Evolutionary conservation across 2,888 invertebrate genomes (phyloP), one percentile per base, ranked within the genome.

Genomic region (Macrosiphum euphorbiae): DNA sequence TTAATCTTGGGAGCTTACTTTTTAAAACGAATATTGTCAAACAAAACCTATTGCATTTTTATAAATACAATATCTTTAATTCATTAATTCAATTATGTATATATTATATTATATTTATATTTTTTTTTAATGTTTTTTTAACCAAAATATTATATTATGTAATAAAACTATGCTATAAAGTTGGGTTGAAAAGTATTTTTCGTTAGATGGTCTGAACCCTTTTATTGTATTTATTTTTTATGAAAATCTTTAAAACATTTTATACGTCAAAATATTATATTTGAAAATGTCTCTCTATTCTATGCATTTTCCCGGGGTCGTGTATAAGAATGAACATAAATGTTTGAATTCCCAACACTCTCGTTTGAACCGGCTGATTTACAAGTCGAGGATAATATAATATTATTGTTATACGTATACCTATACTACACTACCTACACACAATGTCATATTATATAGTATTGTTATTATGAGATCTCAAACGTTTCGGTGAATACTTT

Each of bases 281-380:
- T 41, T 35, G 7, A 35, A 85, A 67, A 78, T 35, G 20, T 78
- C 35, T 78, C 35, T 78, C 78, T 78, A 78, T 78, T 78, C 8
- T 20, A 8, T 78, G 7, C 20, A 78, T 78, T 78, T 78, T 78
- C 20, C 16, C 20, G 35, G 41, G 26, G 28, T 44, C 41, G 55
- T 58, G 55, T 44, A 44, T 28, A 61, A 89, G 47, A 47, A 90
- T 90, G n/a, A 90, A 90, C n/a, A 47, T 47, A n/a, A 16, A 90
- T 47, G 47, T 90, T 41, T 44, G 78, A 90, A 50, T 84, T 78
- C 35, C 13, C 78, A 26, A 24, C 20, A 41, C 44, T 90, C 26
- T 78, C 35, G 50, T 55, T 55, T 44, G 41, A 91, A 85, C 16
- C 20, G 10, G 13, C 24, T 52, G 84, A 91, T 91, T 91, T 55